A percentile compares a stretch with the other conserved stretches of the same genome.
Conservation (phyloP, 2,113 vertebrate genomes). For the Cyanoderma ruficeps region DNA sequence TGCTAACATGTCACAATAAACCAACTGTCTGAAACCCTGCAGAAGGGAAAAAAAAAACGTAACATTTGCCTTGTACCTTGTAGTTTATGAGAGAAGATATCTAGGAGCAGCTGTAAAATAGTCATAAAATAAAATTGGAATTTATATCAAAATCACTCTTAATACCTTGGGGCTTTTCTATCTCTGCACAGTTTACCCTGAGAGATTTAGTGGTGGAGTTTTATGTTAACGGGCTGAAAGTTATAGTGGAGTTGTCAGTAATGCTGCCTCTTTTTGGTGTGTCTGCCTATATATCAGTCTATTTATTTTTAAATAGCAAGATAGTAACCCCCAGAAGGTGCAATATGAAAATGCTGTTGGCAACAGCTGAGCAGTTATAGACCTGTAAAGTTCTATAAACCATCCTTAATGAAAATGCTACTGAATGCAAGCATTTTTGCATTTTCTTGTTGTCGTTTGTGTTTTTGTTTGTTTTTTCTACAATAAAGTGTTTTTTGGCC, state of each 20-base stretch:
- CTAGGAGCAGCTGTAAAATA: constrained; percentile 66
- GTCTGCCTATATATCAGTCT: constrained; percentile 57
- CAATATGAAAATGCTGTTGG: neutral
- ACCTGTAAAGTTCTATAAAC: neutral
- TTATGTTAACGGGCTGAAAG: constrained; percentile 57
- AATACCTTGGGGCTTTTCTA: constrained; percentile 68
- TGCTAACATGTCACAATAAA: constrained; percentile 69
- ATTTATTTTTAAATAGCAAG: constrained; percentile 65
- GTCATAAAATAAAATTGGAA: constrained; percentile 72
- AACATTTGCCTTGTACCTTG: constrained; percentile 58
- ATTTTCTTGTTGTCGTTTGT: neutral
- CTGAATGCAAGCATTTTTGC: neutral
- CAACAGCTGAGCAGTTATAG: constrained; percentile 13
- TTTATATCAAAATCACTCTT: constrained; percentile 71
- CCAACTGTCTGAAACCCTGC: constrained; percentile 60
- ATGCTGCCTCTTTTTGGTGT: neutral
- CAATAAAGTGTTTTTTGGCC: rapidly evolving
- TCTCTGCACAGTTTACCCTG: constrained; percentile 64
- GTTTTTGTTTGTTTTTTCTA: neutral
- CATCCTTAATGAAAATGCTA: neutral
- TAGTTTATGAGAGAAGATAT: constrained; percentile 58
- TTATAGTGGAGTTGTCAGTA: constrained; percentile 59
- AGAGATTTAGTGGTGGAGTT: constrained; percentile 62
- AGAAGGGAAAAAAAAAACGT: neutral
- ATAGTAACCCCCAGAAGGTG: constrained; percentile 2